A percentile compares a stretch with the other conserved stretches of the same genome.
These are phyloP conservation scores for Circaetus cinerascens DNA, from an alignment of 2,113 vertebrate species.

Conservation along the genomic window DNA sequence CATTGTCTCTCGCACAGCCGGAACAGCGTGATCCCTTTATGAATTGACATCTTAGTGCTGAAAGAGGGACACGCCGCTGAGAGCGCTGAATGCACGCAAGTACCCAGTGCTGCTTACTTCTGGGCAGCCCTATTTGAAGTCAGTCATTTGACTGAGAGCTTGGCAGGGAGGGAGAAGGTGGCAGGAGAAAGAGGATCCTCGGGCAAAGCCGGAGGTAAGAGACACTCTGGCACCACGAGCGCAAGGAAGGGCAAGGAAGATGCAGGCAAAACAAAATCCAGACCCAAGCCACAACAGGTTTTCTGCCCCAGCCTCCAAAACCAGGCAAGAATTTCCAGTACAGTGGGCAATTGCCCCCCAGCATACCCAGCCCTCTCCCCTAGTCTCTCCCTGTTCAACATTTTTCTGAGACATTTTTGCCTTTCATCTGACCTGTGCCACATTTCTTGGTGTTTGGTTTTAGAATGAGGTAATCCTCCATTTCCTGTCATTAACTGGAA, in stretches of 20 bases:
- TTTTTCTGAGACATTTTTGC: not conserved
- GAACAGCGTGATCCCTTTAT: slow-evolving; percentile 52
- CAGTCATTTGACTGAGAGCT: slow-evolving; percentile 4
- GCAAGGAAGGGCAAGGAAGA: not conserved
- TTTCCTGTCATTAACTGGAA: slow-evolving; percentile 75
- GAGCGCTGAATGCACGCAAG: slow-evolving; percentile 13
- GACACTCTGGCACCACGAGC: not conserved
- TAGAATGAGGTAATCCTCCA: slow-evolving; percentile 67
- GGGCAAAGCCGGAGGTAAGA: not conserved
- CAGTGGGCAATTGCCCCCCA: not conserved
- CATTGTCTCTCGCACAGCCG: slow-evolving; percentile 10
- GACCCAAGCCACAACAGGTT: not conserved
- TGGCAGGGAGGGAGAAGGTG: not conserved
- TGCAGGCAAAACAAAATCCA: not conserved
- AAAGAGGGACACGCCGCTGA: slow-evolving; percentile 22
- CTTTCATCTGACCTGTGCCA: not conserved
- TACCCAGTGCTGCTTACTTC: not conserved
- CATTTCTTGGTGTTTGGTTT: slow-evolving; percentile 19
- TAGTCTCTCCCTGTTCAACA: not conserved
- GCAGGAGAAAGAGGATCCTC: not conserved
- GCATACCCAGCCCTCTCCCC: not conserved
- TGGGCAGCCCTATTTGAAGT: slow-evolving; percentile 35
- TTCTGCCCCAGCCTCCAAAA: not conserved
- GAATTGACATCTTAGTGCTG: slow-evolving; percentile 48
- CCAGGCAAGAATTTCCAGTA: not conserved